Evolutionary conservation across 2,113 vertebrate species (phyloP), one percentile per base, ranked within the genome.

Genomic region (Chaetodon auriga): DNA sequence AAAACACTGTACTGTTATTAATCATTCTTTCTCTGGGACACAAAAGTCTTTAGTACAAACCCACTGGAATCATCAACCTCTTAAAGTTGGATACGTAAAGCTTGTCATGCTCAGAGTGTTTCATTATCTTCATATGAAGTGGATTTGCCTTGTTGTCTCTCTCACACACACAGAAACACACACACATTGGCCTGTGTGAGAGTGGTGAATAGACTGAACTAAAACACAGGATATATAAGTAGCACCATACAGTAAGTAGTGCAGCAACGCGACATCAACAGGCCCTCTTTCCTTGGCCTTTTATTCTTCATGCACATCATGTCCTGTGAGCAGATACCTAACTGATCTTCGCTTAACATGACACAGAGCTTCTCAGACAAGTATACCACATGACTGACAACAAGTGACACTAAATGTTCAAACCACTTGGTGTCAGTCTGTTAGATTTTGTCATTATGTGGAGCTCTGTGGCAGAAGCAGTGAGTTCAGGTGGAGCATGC

Each of bases 1-100:
- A 88, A 83, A 89, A 92, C 74, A 83, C 81, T 45, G 60, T 49
- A 58, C 79, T 48, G 82, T 57, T 76, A 75, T 71, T 49, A 55
- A 4, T 63, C 41, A 55, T 16, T 48, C 10, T 54, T 36, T 43
- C 43, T 65, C 25, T 66, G 54, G 55, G 80, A 75, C 45, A 12
- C 25, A 16, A 0, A 13, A 36, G 58, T 60, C 75, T 54, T 61
- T 53, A 10, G 45, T 23, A 65, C 72, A 70, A 41, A 82, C n/a
- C 49, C 35, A 45, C 62, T 3, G 48, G 35, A 51, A 38, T 64
- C 51, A 7, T 12, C 38, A 41, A 43, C 0, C n/a, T 78, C 53
- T 38, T 41, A 7, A 41, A 60, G 51, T 9, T 54, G 43, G 35
- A 54, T 55, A 60, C 25, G 53, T 77, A 71, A 68, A 48, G 53